Percentiles rank a stretch among this genome's conserved stretches.
phyloP scores from a whole-genome alignment of 2,113 vertebrate genomes.

The Lamprologus sp. region DNA sequence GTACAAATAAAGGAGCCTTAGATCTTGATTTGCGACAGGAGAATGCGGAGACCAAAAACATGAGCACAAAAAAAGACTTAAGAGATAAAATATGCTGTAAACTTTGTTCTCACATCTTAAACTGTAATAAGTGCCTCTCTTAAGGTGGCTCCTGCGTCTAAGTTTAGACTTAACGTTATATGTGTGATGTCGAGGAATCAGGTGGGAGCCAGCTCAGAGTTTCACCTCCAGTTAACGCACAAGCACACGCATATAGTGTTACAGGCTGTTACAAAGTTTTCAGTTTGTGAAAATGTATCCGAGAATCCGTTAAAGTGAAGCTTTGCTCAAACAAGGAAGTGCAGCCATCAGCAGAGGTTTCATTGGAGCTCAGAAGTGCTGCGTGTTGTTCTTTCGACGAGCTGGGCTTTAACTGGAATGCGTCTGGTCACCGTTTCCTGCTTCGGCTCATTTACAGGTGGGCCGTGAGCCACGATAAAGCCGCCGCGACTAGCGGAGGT shows the following conservation, averaged over 20 bases:
- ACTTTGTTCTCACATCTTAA: not conserved
- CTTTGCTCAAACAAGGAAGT: not conserved
- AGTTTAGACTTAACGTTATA: not conserved
- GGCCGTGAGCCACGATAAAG: not conserved
- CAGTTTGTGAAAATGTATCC: not conserved
- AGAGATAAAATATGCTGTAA: not conserved
- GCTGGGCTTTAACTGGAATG: not conserved
- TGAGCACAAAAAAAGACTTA: not conserved
- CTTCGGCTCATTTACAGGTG: not conserved
- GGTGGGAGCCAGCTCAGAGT: not conserved
- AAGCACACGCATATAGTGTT: not conserved
- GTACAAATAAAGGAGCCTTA: not conserved
- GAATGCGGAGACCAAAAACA: not conserved
- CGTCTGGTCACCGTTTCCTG: not conserved
- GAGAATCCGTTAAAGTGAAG: not conserved
- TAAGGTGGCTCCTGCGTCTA: not conserved
- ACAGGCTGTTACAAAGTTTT: not conserved
- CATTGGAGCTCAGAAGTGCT: not conserved
- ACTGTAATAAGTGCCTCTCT: not conserved
- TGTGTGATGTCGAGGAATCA: not conserved
- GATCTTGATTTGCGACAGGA: not conserved
- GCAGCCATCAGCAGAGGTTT: not conserved
- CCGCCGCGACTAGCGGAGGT: not conserved
- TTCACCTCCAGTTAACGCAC: not conserved
- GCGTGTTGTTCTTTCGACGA: not conserved